phyloP scores from a whole-genome alignment of 2,113 vertebrate species.

The Bos javanicus region DNA sequence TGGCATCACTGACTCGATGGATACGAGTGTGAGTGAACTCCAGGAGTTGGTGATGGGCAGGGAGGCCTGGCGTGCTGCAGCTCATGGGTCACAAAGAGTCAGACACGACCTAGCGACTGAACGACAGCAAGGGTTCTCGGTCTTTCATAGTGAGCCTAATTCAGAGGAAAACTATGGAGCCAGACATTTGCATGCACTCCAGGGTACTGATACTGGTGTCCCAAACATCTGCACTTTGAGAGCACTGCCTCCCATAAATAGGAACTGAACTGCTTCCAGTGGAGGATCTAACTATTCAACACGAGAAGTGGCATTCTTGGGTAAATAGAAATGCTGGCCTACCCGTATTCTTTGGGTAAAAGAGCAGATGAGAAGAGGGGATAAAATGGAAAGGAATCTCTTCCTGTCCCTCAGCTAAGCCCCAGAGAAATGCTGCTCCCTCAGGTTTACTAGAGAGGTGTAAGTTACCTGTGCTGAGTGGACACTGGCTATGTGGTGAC shows the following conservation, averaged over 20 bases:
- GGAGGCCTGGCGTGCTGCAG: not conserved
- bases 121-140: not conserved
- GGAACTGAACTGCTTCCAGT: not conserved
- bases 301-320: not conserved
- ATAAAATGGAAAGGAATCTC: not conserved
- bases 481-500: too few species aligned
- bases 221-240: not conserved
- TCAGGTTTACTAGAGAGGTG: not conserved
- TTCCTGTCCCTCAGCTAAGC: not conserved
- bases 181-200: not conserved
- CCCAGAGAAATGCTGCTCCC: not conserved
- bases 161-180: not conserved
- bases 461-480: not conserved
- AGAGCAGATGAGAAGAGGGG: not conserved
- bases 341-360: not conserved
- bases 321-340: not conserved
- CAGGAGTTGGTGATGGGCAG: not conserved
- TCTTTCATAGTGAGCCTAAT: not conserved
- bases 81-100: not conserved
- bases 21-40: too few species aligned
- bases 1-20: not conserved
- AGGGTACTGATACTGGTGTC: not conserved
- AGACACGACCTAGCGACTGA: not conserved
- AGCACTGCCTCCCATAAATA: not conserved
- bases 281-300: too few species aligned